Evolutionary conservation across 2,797 vertebrate genomes (phyloP).

Genomic region (Phalanger gymnotis): DNA sequence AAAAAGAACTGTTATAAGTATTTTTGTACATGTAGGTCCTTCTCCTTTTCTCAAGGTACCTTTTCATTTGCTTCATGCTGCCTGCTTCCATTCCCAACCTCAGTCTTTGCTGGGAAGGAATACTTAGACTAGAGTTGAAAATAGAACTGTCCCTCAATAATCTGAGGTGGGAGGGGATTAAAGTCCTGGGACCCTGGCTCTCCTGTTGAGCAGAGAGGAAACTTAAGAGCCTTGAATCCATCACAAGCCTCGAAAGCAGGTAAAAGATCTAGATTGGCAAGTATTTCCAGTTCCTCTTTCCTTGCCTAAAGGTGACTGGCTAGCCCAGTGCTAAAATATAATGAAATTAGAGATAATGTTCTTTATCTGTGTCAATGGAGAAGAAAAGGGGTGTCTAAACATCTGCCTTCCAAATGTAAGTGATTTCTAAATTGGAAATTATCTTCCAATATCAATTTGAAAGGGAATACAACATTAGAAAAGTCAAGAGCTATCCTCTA

Average conservation of each 20-base stretch:
- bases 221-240: neutral
- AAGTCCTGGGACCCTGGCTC: neutral
- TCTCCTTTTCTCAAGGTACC: too few species aligned
- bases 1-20: too few species aligned
- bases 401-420: neutral
- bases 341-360: neutral
- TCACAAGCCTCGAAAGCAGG: neutral
- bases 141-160: neutral
- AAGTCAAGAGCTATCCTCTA: neutral
- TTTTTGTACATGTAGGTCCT: too few species aligned
- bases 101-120: neutral
- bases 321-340: neutral
- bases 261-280: neutral
- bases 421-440: conserved; percentile 7
- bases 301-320: neutral
- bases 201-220: neutral
- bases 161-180: neutral
- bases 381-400: neutral
- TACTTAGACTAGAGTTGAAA: neutral
- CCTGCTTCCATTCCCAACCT: neutral
- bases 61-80: neutral
- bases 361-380: neutral
- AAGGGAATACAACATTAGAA: neutral
- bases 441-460: neutral
- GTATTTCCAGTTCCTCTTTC: neutral